Conservation (phyloP, 2,797 vertebrate species). For the Oryzias dopingdopingensis region DNA sequence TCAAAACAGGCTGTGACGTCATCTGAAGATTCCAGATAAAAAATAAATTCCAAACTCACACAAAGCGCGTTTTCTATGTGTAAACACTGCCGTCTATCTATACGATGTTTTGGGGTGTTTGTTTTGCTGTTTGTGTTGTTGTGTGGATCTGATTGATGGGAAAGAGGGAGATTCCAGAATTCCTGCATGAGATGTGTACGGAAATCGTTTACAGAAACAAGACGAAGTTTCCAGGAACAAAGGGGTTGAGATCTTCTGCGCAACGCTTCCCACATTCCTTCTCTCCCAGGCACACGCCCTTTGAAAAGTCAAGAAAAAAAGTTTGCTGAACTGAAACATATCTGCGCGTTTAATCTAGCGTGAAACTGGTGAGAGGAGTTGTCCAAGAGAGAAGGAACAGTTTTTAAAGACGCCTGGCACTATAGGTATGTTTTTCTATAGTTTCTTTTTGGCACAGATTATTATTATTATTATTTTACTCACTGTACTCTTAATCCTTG, state of each 20-base stretch:
- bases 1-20: conserved; percentile 16
- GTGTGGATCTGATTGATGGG: too few species aligned
- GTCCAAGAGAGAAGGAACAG: conserved; percentile 22
- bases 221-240: conserved; percentile 21
- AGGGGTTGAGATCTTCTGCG: conserved; percentile 20
- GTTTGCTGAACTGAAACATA: conserved; percentile 63
- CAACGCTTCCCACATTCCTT: conserved; percentile 67
- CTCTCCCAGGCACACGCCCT: conserved; percentile 77
- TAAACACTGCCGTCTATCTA: neutral
- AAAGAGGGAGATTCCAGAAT: too few species aligned
- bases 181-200: too few species aligned
- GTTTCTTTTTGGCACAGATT: neutral
- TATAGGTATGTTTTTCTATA: conserved; percentile 45
- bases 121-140: neutral
- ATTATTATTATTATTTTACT: neutral
- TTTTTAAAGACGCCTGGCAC: conserved; percentile 8
- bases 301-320: conserved; percentile 55
- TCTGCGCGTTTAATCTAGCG: conserved; percentile 63
- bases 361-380: conserved; percentile 50
- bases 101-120: neutral
- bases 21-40: neutral
- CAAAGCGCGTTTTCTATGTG: neutral
- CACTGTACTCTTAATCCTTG: neutral
- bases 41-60: conserved; percentile 5
- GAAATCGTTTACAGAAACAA: neutral